Conservation (phyloP, 1,140 invertebrate species). For the Drosophila watanabei region DNA sequence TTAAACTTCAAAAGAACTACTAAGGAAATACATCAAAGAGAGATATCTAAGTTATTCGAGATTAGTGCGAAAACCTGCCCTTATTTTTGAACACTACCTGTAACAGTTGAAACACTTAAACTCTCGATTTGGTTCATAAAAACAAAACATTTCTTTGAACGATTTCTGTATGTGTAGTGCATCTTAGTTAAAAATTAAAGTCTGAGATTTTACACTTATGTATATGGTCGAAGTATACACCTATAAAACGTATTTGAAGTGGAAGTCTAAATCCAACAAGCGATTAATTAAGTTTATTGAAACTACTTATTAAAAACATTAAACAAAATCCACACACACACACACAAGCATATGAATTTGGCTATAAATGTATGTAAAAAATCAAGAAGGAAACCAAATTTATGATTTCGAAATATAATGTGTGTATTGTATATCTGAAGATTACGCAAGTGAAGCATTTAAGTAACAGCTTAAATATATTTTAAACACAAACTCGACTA, state of each 20-base stretch:
- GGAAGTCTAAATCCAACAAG: constrained; percentile 35
- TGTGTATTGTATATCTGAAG: constrained; percentile 55
- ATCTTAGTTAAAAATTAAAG: constrained; percentile 85
- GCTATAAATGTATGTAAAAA: constrained; percentile 64
- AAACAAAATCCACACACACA: constrained; percentile 18
- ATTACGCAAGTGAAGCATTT: constrained; percentile 58
- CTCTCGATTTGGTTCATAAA: constrained; percentile 46
- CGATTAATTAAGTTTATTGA: constrained; percentile 76
- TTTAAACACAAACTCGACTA: constrained; percentile 74
- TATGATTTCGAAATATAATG: constrained; percentile 63
- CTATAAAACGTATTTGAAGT: constrained; percentile 49
- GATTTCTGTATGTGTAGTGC: constrained; percentile 77
- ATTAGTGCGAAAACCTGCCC: constrained; percentile 33
- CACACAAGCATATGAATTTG: constrained; percentile 54
- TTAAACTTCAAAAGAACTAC: constrained; percentile 80
- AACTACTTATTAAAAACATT: constrained; percentile 45
- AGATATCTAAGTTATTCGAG: constrained; percentile 55
- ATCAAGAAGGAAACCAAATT: constrained; percentile 46
- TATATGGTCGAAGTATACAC: constrained; percentile 71
- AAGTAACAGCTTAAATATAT: constrained; percentile 73
- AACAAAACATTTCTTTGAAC: constrained; percentile 34
- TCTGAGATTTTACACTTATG: constrained; percentile 82
- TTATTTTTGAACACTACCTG: constrained; percentile 45
- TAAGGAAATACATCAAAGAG: constrained; percentile 62
- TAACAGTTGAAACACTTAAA: constrained; percentile 43